A percentile compares a stretch with the other conserved stretches of the same genome.
These are phyloP conservation scores for Cranoglanis bouderius DNA, from an alignment of 2,113 vertebrate genomes.

Conservation along the genomic window DNA sequence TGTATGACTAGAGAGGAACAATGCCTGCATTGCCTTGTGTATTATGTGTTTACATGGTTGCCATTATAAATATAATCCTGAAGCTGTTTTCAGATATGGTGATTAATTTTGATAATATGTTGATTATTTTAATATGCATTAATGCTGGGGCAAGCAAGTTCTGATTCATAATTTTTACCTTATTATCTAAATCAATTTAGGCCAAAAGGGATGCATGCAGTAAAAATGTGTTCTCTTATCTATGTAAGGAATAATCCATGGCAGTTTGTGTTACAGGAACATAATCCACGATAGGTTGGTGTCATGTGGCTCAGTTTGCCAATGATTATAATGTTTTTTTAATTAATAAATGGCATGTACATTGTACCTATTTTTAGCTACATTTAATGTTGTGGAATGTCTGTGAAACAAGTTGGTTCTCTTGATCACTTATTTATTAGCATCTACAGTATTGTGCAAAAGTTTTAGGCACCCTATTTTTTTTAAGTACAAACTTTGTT, in stretches of 20 bases:
- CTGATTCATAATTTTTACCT: background rate
- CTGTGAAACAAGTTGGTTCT: background rate
- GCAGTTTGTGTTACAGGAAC: background rate
- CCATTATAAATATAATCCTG: constrained; percentile 8
- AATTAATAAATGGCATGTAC: background rate
- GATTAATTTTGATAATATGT: constrained; percentile 11
- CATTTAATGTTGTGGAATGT: background rate
- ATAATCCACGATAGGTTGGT: background rate
- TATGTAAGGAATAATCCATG: background rate
- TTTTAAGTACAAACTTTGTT: too few relatives aligned
- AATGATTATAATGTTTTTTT: background rate
- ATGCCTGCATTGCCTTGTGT: constrained; percentile 3
- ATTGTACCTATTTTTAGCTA: background rate
- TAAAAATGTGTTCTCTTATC: background rate
- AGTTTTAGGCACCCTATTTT: too few relatives aligned
- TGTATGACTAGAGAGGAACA: constrained; percentile 6
- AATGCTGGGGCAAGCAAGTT: background rate
- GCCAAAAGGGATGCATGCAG: background rate
- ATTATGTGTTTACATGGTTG: constrained; percentile 38
- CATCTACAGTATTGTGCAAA: too few relatives aligned
- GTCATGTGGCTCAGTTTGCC: background rate
- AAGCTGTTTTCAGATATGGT: constrained; percentile 1
- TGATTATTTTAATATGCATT: background rate
- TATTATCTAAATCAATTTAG: background rate
- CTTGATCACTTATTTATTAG: background rate